Conservation (phyloP, 2,888 invertebrate genomes). For the Lasioglossum calceatum region DNA sequence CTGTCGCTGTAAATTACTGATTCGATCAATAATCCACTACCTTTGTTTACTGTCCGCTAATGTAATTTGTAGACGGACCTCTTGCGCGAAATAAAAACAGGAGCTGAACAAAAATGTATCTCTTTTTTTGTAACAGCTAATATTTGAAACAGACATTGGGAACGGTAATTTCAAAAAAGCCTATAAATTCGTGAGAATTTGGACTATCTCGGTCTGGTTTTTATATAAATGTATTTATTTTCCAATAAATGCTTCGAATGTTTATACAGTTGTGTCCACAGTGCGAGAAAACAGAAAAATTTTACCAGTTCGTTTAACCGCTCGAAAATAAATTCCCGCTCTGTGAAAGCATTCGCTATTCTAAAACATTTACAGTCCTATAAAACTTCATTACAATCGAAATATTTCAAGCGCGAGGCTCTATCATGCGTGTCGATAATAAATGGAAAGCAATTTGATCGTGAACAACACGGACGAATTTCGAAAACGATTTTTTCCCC, state of each 20-base stretch:
- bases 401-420: background rate
- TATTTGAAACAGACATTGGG: background rate
- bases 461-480: background rate
- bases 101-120: background rate
- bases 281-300: background rate
- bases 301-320: background rate
- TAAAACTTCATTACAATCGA: background rate
- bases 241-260: background rate
- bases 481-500: background rate
- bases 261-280: slow-evolving; percentile 10
- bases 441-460: background rate
- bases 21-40: background rate
- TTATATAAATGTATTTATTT: background rate
- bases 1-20: background rate
- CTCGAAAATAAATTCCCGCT: background rate
- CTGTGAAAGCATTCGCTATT: background rate
- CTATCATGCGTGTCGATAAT: background rate
- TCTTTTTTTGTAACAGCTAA: background rate
- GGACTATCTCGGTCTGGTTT: background rate
- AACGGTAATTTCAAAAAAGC: background rate
- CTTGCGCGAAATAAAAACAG: background rate
- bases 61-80: background rate
- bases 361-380: background rate
- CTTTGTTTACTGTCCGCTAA: background rate
- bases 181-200: background rate